Conservation (phyloP, 2,888 invertebrate species). For the Caenorhabditis wallacei region DNA sequence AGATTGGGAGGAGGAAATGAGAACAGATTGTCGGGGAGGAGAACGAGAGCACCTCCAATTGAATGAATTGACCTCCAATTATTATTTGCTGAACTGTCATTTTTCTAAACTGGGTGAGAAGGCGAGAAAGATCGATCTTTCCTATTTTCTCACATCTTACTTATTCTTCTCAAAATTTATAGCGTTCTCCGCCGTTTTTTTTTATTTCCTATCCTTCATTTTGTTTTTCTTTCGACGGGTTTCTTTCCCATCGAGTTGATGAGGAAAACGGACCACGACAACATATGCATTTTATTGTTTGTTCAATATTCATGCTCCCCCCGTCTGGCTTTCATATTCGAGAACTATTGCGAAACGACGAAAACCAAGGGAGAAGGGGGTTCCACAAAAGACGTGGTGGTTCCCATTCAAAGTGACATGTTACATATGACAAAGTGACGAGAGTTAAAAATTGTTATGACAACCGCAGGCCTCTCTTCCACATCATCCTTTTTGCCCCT, state of each 20-base stretch:
- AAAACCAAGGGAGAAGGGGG: background rate
- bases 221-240: constrained; percentile 29
- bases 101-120: constrained; percentile 10
- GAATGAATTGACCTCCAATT: constrained; percentile 53
- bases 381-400: constrained; percentile 17
- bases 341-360: constrained; percentile 45
- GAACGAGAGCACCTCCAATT: constrained; percentile 14
- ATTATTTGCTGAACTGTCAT: constrained; percentile 59
- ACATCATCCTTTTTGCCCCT: constrained; percentile 8
- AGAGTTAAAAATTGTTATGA: constrained; percentile 47
- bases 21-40: background rate
- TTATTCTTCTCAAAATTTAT: constrained; percentile 38
- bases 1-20: background rate
- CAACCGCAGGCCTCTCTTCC: constrained; percentile 22
- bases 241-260: constrained; percentile 21
- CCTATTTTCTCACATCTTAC: constrained; percentile 5
- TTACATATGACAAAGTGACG: constrained; percentile 44
- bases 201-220: constrained; percentile 14
- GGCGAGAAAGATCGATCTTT: background rate
- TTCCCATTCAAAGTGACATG: constrained; percentile 19
- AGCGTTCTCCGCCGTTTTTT: constrained; percentile 14
- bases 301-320: constrained; percentile 38
- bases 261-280: constrained; percentile 34
- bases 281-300: constrained; percentile 59
- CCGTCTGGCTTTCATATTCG: background rate